These are phyloP conservation scores for Tachysurus fulvidraco DNA, from an alignment of 2,113 vertebrate species.

Conservation along the genomic window DNA sequence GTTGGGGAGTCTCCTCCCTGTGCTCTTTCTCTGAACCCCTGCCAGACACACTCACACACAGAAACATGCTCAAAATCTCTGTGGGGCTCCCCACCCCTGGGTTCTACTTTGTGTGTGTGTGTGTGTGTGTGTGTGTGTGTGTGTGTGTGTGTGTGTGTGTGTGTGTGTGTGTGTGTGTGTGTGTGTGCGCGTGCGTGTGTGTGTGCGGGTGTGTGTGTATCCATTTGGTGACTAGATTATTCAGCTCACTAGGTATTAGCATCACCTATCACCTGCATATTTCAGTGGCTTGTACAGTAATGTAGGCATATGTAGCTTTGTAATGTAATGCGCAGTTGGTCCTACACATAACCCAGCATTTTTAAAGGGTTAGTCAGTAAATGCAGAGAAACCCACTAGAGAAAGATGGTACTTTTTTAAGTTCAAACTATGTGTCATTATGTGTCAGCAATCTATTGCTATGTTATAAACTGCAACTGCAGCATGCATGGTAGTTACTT, in stretches of 20 bases:
- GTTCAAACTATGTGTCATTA: not conserved
- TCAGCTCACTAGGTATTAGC: conserved; percentile 5
- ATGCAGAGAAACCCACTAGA: not conserved
- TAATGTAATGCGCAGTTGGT: not conserved
- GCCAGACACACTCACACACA: conserved; percentile 55
- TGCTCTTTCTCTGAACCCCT: conserved; percentile 76
- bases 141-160: conserved; percentile 55
- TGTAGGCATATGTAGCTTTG: not conserved
- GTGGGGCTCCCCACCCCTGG: conserved; percentile 63
- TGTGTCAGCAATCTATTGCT: not conserved
- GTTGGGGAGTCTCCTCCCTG: conserved; percentile 75
- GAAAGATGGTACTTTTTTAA: not conserved
- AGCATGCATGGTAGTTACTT: not conserved
- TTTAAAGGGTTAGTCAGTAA: not conserved
- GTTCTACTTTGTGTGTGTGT: conserved; percentile 35
- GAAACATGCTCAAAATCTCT: conserved; percentile 67
- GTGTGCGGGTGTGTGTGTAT: conserved; percentile 44
- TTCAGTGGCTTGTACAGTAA: not conserved
- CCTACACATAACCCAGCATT: not conserved
- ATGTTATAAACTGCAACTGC: not conserved
- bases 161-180: conserved; percentile 47
- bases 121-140: conserved; percentile 52
- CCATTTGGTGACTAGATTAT: conserved; percentile 49
- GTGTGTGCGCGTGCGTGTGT: conserved; percentile 55
- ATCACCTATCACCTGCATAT: not conserved